Percentiles rank a stretch among this genome's conserved stretches.
phyloP scores from a whole-genome alignment of 2,888 invertebrate genomes.

The Pollenia amentaria region DNA sequence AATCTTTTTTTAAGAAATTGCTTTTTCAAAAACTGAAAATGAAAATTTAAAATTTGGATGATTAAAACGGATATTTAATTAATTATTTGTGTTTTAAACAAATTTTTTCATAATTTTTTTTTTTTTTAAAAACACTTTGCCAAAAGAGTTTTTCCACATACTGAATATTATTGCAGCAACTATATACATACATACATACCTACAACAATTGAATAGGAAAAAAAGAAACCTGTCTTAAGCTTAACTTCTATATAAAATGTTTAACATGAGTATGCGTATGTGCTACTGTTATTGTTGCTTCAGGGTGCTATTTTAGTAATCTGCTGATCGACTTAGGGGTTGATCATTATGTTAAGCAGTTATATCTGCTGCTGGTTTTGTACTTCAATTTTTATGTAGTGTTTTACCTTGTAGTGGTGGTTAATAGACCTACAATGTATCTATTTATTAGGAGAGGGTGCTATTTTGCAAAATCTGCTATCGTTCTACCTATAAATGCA shows the following conservation, averaged over 20 bases:
- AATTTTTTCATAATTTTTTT: too few species aligned
- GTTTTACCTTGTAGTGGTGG: slow-evolving; percentile 56
- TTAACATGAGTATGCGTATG: slow-evolving; percentile 11
- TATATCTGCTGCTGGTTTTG: neutral
- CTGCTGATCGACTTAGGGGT: slow-evolving; percentile 72
- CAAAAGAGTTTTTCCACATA: neutral
- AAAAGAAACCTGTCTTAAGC: slow-evolving; percentile 66
- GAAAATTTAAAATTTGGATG: too few species aligned
- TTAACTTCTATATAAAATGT: slow-evolving; percentile 34
- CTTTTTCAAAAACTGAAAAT: too few species aligned
- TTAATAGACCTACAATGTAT: slow-evolving; percentile 28
- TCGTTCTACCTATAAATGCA: slow-evolving; percentile 39
- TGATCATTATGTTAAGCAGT: slow-evolving; percentile 54
- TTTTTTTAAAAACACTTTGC: neutral
- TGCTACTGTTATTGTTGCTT: slow-evolving; percentile 2
- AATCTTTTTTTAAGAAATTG: too few species aligned
- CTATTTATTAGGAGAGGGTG: slow-evolving; percentile 20
- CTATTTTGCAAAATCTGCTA: slow-evolving; percentile 54
- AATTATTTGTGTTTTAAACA: too few species aligned
- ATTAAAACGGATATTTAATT: too few species aligned
- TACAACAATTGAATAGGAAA: slow-evolving; percentile 6
- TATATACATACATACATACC: neutral
- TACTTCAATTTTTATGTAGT: slow-evolving; percentile 1
- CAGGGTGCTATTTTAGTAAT: neutral
- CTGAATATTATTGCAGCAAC: slow-evolving; percentile 46